These are phyloP conservation scores for Sterrhoptilus dennistouni DNA, from an alignment of 2,113 vertebrate species.

Conservation along the genomic window DNA sequence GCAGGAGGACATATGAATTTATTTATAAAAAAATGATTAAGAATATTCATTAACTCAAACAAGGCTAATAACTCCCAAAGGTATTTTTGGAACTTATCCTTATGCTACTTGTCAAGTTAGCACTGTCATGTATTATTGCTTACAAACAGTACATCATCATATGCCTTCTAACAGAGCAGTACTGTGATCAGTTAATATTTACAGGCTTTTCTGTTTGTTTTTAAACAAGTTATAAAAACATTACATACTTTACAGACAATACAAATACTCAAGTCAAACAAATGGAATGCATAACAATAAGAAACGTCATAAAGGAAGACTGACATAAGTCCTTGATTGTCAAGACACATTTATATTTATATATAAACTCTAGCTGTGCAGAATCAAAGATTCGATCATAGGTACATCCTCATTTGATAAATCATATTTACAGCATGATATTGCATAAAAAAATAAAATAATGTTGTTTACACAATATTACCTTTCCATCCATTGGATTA, in stretches of 20 bases:
- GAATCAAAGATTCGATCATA: conserved; percentile 84
- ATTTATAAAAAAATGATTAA: conserved; percentile 72
- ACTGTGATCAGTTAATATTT: conserved; percentile 77
- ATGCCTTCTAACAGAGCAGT: conserved; percentile 78
- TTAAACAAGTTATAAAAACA: conserved; percentile 86
- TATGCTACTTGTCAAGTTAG: conserved; percentile 79
- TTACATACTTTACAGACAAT: conserved; percentile 91
- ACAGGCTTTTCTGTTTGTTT: conserved; percentile 69
- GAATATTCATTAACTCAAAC: conserved; percentile 74
- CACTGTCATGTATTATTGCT: conserved; percentile 83
- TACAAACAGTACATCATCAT: conserved; percentile 79
- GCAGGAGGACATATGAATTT: conserved; percentile 74
- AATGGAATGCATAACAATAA: conserved; percentile 82
- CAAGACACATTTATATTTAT: conserved; percentile 86
- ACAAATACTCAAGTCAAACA: conserved; percentile 86
- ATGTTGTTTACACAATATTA: conserved; percentile 82
- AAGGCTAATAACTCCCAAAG: conserved; percentile 66
- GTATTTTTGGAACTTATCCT: conserved; percentile 78
- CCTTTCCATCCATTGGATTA: conserved; percentile 83
- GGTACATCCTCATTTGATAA: conserved; percentile 82
- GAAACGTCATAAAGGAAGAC: conserved; percentile 82
- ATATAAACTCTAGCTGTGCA: conserved; percentile 86
- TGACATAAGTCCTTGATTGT: conserved; percentile 89
- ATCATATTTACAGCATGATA: conserved; percentile 84
- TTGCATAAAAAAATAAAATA: conserved; percentile 88